A percentile compares a stretch with the other conserved stretches of the same genome.
Conservation (phyloP, 2,888 invertebrate species). For the Bibio marci region DNA sequence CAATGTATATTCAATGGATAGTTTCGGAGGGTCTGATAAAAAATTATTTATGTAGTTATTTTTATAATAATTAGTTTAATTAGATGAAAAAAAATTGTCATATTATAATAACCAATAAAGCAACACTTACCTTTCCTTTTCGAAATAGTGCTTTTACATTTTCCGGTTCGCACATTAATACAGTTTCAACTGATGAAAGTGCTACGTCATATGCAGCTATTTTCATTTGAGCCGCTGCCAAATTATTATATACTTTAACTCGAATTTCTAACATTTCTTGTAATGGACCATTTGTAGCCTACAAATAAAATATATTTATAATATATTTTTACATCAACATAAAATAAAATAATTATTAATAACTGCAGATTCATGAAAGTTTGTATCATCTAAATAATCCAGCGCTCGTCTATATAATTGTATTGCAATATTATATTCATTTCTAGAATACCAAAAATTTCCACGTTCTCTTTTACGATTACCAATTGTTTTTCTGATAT, state of each 20-base stretch:
- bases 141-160: slow-evolving; percentile 85
- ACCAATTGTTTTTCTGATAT: slow-evolving; percentile 55
- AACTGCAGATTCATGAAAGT: neutral
- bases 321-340: too few relatives aligned
- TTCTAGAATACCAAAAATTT: slow-evolving; percentile 78
- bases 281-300: slow-evolving; percentile 38
- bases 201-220: slow-evolving; percentile 74
- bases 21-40: too few relatives aligned
- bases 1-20: too few relatives aligned
- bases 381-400: slow-evolving; percentile 53
- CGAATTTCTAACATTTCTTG: slow-evolving; percentile 59
- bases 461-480: slow-evolving; percentile 67
- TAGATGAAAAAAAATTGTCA: neutral
- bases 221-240: slow-evolving; percentile 85
- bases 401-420: slow-evolving; percentile 75
- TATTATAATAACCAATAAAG: neutral
- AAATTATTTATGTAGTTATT: neutral
- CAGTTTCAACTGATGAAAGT: slow-evolving; percentile 63
- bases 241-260: slow-evolving; percentile 74
- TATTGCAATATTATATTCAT: slow-evolving; percentile 64
- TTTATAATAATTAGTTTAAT: neutral
- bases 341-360: neutral
- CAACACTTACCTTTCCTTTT: slow-evolving; percentile 45
- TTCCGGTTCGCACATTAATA: slow-evolving; percentile 64
- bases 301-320: slow-evolving; percentile 10